phyloP scores from a whole-genome alignment of 2,797 vertebrate genomes.

The Hirundo rustica region DNA sequence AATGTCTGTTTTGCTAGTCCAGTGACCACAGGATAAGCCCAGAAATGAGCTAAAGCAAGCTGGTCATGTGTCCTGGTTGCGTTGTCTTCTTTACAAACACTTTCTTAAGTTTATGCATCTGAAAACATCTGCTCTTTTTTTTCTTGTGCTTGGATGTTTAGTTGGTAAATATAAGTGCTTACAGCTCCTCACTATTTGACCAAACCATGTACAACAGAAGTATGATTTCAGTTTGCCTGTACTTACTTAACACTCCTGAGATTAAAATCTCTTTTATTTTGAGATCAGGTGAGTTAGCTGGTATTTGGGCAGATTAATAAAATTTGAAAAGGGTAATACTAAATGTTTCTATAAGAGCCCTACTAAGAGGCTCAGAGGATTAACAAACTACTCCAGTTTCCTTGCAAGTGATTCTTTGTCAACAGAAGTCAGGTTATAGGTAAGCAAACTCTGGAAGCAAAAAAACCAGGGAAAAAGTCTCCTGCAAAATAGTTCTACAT shows the following conservation, averaged over 20 bases:
- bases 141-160: background rate
- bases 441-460: constrained; percentile 26
- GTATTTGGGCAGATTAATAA: constrained; percentile 46
- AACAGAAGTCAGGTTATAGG: background rate
- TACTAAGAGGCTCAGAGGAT: background rate
- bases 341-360: background rate
- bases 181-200: constrained; percentile 10
- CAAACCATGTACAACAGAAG: background rate
- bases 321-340: constrained; percentile 9
- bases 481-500: background rate
- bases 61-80: background rate
- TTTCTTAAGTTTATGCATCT: background rate
- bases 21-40: background rate
- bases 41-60: background rate
- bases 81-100: background rate
- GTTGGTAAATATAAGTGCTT: constrained; percentile 12
- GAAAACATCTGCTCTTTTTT: background rate
- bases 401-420: constrained; percentile 7
- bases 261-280: constrained; percentile 62
- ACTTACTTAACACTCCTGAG: constrained; percentile 30
- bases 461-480: background rate
- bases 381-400: background rate
- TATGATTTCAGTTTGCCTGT: background rate
- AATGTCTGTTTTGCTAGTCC: background rate
- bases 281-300: background rate